Percentiles rank a stretch among this genome's conserved stretches.
phyloP scores from a whole-genome alignment of 2,888 invertebrate species.

The Caenorhabditis virilis region DNA sequence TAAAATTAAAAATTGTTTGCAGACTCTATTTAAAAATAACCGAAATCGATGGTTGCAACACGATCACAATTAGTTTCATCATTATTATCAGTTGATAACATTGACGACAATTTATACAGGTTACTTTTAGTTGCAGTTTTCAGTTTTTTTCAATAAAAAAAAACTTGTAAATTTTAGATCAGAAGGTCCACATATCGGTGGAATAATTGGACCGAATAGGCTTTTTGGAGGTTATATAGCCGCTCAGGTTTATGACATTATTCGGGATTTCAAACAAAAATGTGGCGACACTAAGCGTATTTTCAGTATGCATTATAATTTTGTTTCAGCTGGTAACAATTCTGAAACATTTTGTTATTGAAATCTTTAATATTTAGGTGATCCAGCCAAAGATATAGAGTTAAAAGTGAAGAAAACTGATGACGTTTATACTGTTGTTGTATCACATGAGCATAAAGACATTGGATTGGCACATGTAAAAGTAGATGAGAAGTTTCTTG shows the following conservation, averaged over 20 bases:
- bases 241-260: slow-evolving; percentile 28
- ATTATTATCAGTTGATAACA: slow-evolving; percentile 32
- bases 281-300: slow-evolving; percentile 12
- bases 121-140: neutral
- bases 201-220: slow-evolving; percentile 21
- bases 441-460: slow-evolving; percentile 26
- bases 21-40: too few relatives aligned
- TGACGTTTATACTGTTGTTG: slow-evolving; percentile 12
- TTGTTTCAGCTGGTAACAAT: slow-evolving; percentile 27
- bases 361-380: slow-evolving; percentile 14
- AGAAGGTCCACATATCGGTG: slow-evolving; percentile 31
- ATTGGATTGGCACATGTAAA: slow-evolving; percentile 33
- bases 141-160: neutral
- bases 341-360: neutral
- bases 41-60: slow-evolving; percentile 15
- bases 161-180: slow-evolving; percentile 18
- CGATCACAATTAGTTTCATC: slow-evolving; percentile 22
- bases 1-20: too few relatives aligned
- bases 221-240: slow-evolving; percentile 36
- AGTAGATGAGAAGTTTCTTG: slow-evolving; percentile 1
- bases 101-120: slow-evolving; percentile 29
- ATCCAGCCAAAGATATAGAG: slow-evolving; percentile 20
- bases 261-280: slow-evolving; percentile 6
- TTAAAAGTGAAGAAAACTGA: slow-evolving; percentile 15
- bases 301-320: slow-evolving; percentile 37